Conservation (phyloP, 2,113 vertebrate species). For the Oenanthe oenanthe region DNA sequence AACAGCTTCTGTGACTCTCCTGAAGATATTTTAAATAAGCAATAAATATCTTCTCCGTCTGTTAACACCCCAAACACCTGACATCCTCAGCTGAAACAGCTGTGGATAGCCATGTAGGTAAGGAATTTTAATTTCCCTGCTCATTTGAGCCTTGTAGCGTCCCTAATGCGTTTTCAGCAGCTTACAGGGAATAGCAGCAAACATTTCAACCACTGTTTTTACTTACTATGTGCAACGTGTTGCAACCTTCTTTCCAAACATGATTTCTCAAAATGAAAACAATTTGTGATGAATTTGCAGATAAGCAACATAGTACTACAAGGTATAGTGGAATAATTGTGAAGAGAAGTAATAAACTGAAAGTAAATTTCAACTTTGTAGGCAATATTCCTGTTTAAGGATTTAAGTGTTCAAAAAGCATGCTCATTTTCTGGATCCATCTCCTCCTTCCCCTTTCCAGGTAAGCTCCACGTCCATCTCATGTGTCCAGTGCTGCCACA, state of each 20-base stretch:
- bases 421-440: not conserved
- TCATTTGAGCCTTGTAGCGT: not conserved
- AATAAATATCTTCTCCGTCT: not conserved
- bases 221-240: rapidly evolving
- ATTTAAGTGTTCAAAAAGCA: not conserved
- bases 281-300: not conserved
- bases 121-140: not conserved
- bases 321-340: not conserved
- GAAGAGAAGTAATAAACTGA: not conserved
- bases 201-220: not conserved
- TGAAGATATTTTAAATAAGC: not conserved
- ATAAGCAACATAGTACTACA: not conserved
- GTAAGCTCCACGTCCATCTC: not conserved
- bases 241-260: not conserved
- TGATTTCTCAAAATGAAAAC: not conserved
- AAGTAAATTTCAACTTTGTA: not conserved
- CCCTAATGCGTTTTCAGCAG: not conserved
- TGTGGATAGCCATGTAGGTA: not conserved
- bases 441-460: conserved; percentile 12
- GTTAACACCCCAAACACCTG: not conserved
- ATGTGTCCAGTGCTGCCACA: not conserved
- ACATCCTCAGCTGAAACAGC: not conserved
- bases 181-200: not conserved
- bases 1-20: not conserved
- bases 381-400: not conserved